Conservation (phyloP, 2,888 invertebrate genomes). For the Melieria omissa region DNA sequence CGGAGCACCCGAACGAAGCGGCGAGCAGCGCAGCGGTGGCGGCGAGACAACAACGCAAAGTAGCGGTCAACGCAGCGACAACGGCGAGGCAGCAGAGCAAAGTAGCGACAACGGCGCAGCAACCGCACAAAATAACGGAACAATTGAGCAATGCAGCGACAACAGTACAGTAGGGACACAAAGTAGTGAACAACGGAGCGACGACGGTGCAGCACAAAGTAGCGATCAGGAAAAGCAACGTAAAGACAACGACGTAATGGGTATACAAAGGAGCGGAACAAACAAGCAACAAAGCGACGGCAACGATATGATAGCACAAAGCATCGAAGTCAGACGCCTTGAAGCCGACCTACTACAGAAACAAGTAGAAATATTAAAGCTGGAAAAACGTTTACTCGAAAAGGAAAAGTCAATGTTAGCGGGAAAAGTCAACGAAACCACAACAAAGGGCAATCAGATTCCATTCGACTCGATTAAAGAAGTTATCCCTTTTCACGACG, state of each 20-base stretch:
- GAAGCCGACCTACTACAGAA: not conserved
- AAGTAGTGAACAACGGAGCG: not conserved
- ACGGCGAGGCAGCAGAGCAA: not conserved
- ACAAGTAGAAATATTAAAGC: not conserved
- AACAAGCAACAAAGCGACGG: no score
- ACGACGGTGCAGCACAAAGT: not conserved
- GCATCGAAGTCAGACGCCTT: no score
- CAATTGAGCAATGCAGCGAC: not conserved
- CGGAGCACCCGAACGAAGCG: not conserved
- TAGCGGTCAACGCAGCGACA: not conserved
- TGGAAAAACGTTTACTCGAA: not conserved
- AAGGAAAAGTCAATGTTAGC: not conserved
- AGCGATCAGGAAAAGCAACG: no score
- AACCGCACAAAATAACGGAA: not conserved
- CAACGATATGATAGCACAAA: no score
- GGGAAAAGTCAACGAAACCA: not conserved
- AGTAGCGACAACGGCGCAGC: not conserved
- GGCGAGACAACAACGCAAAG: not conserved
- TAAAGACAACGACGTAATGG: no score
- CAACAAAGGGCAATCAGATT: no score
- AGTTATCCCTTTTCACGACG: conserved; percentile 14
- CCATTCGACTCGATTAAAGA: conserved; percentile 2
- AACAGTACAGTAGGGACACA: not conserved
- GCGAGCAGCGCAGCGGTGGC: no score
- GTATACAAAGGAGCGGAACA: no score